phyloP scores from a whole-genome alignment of 2,888 invertebrate species.

The Halocaridina rubra region DNA sequence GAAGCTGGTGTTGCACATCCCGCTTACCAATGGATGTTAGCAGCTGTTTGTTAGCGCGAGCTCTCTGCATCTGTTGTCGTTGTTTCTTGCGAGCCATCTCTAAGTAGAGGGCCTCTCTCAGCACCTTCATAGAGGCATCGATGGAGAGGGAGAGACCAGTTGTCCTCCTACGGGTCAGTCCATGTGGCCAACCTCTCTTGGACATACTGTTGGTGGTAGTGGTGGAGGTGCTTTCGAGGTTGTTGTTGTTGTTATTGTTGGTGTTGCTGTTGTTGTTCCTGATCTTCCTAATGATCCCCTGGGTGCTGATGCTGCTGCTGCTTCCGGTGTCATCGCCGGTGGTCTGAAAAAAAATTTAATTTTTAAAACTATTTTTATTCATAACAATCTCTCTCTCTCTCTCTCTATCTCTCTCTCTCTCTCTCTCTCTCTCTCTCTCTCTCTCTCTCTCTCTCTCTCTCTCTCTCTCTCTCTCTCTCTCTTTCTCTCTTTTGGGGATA shows the following conservation, averaged over 20 bases:
- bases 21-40: slow-evolving; percentile 45
- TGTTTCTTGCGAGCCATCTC: slow-evolving; percentile 55
- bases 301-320: not conserved
- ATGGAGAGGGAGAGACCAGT: slow-evolving; percentile 48
- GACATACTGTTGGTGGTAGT: not conserved
- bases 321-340: not conserved
- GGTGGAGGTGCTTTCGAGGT: not conserved
- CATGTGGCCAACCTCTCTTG: slow-evolving; percentile 32
- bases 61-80: slow-evolving; percentile 46
- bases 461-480: not conserved
- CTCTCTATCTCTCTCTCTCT: not conserved
- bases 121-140: slow-evolving; percentile 55
- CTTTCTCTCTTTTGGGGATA: too few relatives aligned
- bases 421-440: not conserved
- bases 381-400: not conserved
- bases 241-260: slow-evolving; percentile 1
- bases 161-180: slow-evolving; percentile 14
- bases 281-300: not conserved
- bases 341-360: not conserved
- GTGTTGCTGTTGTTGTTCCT: not conserved
- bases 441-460: not conserved
- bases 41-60: slow-evolving; percentile 35
- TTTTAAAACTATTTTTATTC: too few relatives aligned
- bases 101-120: slow-evolving; percentile 50
- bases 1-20: slow-evolving; percentile 32